Evolutionary conservation across 2,113 vertebrate species (phyloP).

Genomic region (Zonotrichia leucophrys): DNA sequence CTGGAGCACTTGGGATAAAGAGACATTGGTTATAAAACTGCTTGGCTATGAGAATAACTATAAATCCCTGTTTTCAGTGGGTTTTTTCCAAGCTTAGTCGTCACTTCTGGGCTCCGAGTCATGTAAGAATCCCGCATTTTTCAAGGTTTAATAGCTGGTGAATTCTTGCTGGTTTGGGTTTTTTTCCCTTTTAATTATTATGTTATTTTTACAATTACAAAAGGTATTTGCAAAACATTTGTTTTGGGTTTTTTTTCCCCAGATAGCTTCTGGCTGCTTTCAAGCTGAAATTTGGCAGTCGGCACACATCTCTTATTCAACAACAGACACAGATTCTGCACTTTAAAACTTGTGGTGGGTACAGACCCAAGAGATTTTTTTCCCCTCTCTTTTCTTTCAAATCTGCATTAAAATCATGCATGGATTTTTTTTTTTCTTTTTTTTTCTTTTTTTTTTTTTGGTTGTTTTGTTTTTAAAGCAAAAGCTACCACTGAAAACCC

Average conservation of each 20-base stretch:
- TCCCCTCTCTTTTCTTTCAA: background rate
- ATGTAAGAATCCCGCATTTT: background rate
- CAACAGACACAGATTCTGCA: constrained; percentile 32
- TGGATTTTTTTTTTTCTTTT: no score
- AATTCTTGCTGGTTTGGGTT: background rate
- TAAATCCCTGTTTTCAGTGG: background rate
- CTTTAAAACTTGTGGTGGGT: constrained; percentile 31
- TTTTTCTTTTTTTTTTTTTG: background rate
- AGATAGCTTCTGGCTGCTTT: constrained; percentile 45
- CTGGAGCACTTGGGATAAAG: background rate
- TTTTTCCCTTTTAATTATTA: background rate
- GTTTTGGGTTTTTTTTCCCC: background rate
- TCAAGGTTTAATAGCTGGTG: background rate
- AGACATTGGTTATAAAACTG: background rate
- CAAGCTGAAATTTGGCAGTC: constrained; percentile 45
- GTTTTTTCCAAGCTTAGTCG: background rate
- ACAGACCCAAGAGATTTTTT: background rate
- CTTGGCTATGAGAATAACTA: background rate
- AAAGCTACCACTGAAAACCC: background rate
- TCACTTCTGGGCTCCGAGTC: background rate
- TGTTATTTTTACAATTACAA: constrained; percentile 27
- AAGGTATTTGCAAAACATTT: constrained; percentile 45
- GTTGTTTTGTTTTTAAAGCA: background rate
- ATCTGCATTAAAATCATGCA: background rate
- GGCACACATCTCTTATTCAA: constrained; percentile 11